Percentiles rank a stretch among this genome's conserved stretches.
Conservation (phyloP, 2,113 vertebrate species). For the Corvus hawaiiensis region DNA sequence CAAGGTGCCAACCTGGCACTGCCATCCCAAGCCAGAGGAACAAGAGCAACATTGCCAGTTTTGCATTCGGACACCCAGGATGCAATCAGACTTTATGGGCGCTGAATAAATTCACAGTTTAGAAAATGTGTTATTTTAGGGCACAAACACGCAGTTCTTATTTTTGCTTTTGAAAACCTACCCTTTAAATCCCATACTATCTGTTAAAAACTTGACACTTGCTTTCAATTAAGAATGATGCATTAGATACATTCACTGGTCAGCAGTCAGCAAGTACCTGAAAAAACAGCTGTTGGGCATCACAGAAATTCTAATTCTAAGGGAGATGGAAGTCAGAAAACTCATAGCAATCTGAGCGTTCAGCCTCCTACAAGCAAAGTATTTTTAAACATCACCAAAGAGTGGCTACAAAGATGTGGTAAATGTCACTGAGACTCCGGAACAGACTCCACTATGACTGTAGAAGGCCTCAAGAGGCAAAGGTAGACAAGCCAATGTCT, state of each 20-base stretch:
- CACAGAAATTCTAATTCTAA: background rate
- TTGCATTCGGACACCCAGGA: background rate
- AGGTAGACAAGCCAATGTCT: background rate
- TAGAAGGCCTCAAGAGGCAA: background rate
- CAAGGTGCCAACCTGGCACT: background rate
- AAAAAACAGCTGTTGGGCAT: background rate
- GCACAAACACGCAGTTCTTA: background rate
- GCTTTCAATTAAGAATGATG: background rate
- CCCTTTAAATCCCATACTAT: background rate
- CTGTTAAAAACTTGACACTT: background rate
- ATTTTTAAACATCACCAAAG: background rate
- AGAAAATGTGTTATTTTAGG: background rate
- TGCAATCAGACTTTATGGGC: background rate
- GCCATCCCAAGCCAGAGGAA: background rate
- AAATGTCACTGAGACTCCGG: background rate
- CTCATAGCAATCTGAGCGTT: rapidly evolving
- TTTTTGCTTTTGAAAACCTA: background rate
- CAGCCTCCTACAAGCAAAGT: background rate
- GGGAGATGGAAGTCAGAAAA: background rate
- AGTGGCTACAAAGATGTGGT: background rate
- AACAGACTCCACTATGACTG: background rate
- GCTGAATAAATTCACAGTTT: background rate
- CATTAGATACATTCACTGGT: background rate
- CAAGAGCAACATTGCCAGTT: background rate
- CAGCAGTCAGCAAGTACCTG: background rate